Evolutionary conservation across 92 coral and sea anemone genomes (phyloP).

Genomic region (Parazoanthus swiftii): DNA sequence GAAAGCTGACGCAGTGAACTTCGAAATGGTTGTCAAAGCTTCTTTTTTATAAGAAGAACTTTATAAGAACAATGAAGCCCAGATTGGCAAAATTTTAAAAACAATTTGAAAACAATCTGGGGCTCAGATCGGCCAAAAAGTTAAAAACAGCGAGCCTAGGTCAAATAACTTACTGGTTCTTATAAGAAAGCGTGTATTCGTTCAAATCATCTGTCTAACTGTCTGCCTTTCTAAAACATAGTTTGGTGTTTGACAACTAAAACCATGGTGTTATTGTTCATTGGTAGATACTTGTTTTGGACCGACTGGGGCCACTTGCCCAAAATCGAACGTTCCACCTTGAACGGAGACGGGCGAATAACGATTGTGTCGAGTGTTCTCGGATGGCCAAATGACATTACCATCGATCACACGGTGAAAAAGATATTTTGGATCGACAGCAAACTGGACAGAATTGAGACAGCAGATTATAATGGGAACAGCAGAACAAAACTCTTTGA

Average conservation of each 20-base stretch:
- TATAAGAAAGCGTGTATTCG: too few relatives aligned
- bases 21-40: too few relatives aligned
- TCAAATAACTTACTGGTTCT: too few relatives aligned
- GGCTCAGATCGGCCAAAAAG: too few relatives aligned
- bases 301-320: conserved; percentile 67
- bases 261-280: not conserved
- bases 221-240: not conserved
- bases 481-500: conserved; percentile 35
- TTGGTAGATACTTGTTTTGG: conserved; percentile 57
- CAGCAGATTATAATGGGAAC: conserved; percentile 57
- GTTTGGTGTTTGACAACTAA: not conserved
- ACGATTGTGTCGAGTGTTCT: conserved; percentile 38
- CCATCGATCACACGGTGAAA: conserved; percentile 41
- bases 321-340: conserved; percentile 48
- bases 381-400: conserved; percentile 64
- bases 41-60: too few relatives aligned
- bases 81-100: too few relatives aligned
- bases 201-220: too few relatives aligned
- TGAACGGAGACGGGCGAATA: conserved; percentile 52
- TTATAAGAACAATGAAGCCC: too few relatives aligned
- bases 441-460: conserved; percentile 52
- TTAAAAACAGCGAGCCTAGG: too few relatives aligned
- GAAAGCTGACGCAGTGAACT: too few relatives aligned
- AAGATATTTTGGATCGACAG: conserved; percentile 61
- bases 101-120: too few relatives aligned